Evolutionary conservation across 2,888 invertebrate genomes (phyloP), one percentile per base, ranked within the genome.

Genomic region (Drosophila neoperkinsi): DNA sequence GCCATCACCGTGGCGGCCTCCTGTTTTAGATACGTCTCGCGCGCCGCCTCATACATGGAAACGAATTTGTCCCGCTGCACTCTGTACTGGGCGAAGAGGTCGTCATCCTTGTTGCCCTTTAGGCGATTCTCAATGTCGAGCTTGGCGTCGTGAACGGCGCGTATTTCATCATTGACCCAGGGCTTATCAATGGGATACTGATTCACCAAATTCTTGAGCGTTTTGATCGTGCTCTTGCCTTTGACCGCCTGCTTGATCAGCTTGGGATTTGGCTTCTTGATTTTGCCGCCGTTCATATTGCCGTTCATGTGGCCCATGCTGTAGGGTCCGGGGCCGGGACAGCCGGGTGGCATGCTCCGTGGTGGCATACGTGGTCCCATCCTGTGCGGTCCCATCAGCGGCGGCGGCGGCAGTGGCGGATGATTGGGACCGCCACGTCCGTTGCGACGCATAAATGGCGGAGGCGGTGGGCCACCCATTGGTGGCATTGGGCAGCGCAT

Each of bases 11-110:
- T 81, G 25, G 90, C 92, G 41, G 92, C 89, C 85, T 94, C 94
- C 90, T 94, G 94, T 76, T 92, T 92, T 18, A 94, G 93, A 90
- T 94, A 94, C 77, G 94, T 94, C 85, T 94, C 92, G 71, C 94
- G 94, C 3, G 95, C 95, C 58, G 94, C 93, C 70, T 94, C 94
- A 79, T 95, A 94, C 91, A 95, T 92, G 56, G 94, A 93, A 51
- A 94, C 94, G 80, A 95, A 95, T 84, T 94, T 95, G 79, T 95
- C 94, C 55, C 95, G 94, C 82, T 95, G 95, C 53, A 94, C 94
- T 84, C 94, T 94, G 84, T 94, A 95, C 59, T 94, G 93, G 13
- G 94, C 94, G 93, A 95, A 95, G 73, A 95, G 94, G 18, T 94
- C 94, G 70, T 94, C 94, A 60, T 94, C 93, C 77, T 94, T 94